Evolutionary conservation across 37 sponge, comb jelly and placozoan species (phyloP), one percentile per base, ranked within the genome.

Genomic region (Hormiphora californensis): DNA sequence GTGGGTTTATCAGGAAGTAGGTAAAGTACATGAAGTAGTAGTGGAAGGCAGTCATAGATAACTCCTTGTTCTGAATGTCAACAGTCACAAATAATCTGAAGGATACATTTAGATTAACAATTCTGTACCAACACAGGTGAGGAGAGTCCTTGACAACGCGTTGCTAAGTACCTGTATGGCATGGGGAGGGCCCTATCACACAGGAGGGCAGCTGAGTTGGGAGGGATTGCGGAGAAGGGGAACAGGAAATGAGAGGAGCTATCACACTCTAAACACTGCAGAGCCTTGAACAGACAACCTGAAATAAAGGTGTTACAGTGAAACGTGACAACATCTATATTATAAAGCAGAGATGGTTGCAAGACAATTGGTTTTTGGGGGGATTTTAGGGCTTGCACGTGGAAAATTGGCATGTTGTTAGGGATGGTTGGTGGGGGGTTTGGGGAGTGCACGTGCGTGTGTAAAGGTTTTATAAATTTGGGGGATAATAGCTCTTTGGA

Each of bases 11-110:
- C 35, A 73, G 81, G 81, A 73, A 73, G 46, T 73, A 73, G 81
- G 81, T 73, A 25, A 73, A n/a, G 46, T 73, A 73, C 81, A 73
- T 73, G 81, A 73, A 73, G 81, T 73, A 73, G 81, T 73, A 73
- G 46, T 73, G 81, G 44, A 36, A 73, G 27, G 81, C 81, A 4
- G 81, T 73, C 81, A 73, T 73, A 46, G 46, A 43, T 46, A 73
- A 33, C 81, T 73, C 81, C 46, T 41, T 73, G 44, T 33, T 36
- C 2, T 73, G 46, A 15, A 33, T 73, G 44, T 73, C 81, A 33
- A 73, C 81, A 5, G 40, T 73, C 81, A 73, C 81, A 36, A 73
- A 73, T 46, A 73, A 36, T 46, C 81, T 73, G 81, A 21, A 39
- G 12, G 15, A 49, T 46, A 8, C 51, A 46, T 46, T 12, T 46